These are phyloP conservation scores for Lasiurus cinereus DNA, from an alignment of 2,113 vertebrate species.

Conservation along the genomic window DNA sequence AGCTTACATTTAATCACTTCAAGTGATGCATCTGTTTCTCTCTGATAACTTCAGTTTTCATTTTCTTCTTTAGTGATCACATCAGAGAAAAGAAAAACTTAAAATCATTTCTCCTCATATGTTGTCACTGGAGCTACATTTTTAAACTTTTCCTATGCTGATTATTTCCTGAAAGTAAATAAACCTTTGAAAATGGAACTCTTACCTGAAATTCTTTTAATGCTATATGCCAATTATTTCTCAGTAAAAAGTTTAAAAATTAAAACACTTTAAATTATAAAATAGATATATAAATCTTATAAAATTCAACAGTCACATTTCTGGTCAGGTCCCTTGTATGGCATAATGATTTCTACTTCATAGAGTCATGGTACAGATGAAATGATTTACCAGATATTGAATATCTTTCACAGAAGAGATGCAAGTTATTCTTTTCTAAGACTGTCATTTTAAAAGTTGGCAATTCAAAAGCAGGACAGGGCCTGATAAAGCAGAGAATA, in stretches of 20 bases:
- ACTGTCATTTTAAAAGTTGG: background rate
- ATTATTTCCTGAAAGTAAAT: background rate
- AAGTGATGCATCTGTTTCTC: background rate
- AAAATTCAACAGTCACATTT: conserved; percentile 9
- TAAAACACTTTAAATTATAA: background rate
- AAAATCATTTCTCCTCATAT: background rate
- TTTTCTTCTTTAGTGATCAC: conserved; percentile 55
- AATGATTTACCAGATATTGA: background rate
- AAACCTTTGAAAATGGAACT: conserved; percentile 7
- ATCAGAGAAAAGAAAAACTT: conserved; percentile 59
- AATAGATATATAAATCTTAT: background rate
- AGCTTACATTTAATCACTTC: conserved; percentile 57
- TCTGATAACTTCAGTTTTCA: conserved; percentile 55
- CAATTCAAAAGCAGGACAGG: background rate
- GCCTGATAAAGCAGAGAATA: background rate
- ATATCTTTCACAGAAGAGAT: background rate
- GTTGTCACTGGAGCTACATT: conserved; percentile 1
- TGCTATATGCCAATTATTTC: background rate
- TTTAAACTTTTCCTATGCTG: background rate
- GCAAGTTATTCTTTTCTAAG: background rate
- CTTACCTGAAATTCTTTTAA: background rate
- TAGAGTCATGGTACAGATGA: background rate
- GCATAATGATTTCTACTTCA: background rate
- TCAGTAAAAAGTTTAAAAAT: background rate
- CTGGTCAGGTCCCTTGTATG: background rate